A percentile compares a stretch with the other conserved stretches of the same genome.
Evolutionary conservation across 2,797 vertebrate species (phyloP).

Genomic region (Orestias chungarensis): DNA sequence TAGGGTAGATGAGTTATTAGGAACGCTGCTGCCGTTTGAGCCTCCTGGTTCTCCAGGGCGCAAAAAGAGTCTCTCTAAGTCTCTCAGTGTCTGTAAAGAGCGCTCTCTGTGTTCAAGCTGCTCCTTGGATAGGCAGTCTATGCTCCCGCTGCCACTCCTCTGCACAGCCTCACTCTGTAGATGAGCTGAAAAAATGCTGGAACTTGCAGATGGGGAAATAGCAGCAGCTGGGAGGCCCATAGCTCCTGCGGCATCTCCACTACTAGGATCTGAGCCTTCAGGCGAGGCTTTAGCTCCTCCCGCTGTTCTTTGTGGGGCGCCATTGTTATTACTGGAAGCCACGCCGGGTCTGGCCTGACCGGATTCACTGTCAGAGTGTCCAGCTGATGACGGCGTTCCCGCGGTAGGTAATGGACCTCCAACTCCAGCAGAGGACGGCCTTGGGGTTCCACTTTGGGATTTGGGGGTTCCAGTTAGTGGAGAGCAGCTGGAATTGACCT

Average conservation of each 20-base stretch:
- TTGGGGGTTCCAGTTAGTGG: slow-evolving; percentile 87
- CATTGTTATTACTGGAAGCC: slow-evolving; percentile 65
- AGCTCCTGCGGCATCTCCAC: slow-evolving; percentile 59
- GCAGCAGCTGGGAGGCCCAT: slow-evolving; percentile 63
- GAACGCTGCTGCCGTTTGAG: slow-evolving; percentile 58
- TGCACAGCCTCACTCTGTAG: slow-evolving; percentile 75
- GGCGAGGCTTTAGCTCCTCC: slow-evolving; percentile 47
- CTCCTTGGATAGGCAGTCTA: slow-evolving; percentile 91
- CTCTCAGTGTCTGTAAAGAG: slow-evolving; percentile 93
- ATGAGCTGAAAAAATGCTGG: slow-evolving; percentile 76
- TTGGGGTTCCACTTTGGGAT: slow-evolving; percentile 83
- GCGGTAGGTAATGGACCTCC: slow-evolving; percentile 76
- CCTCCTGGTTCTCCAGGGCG: slow-evolving; percentile 77
- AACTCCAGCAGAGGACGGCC: slow-evolving; percentile 75
- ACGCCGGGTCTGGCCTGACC: slow-evolving; percentile 61
- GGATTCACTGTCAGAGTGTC: slow-evolving; percentile 80
- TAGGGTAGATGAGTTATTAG: slow-evolving; percentile 65
- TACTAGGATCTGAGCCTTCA: slow-evolving; percentile 48
- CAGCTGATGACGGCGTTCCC: slow-evolving; percentile 68
- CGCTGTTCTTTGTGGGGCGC: slow-evolving; percentile 58
- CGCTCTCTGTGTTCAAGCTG: slow-evolving; percentile 96
- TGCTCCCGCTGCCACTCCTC: slow-evolving; percentile 68
- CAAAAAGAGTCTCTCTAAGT: slow-evolving; percentile 93
- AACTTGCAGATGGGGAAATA: slow-evolving; percentile 69
- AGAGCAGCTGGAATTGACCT: slow-evolving; percentile 82